These are phyloP conservation scores for Megalurothrips usitatus DNA, from an alignment of 2,888 invertebrate species.

Conservation along the genomic window DNA sequence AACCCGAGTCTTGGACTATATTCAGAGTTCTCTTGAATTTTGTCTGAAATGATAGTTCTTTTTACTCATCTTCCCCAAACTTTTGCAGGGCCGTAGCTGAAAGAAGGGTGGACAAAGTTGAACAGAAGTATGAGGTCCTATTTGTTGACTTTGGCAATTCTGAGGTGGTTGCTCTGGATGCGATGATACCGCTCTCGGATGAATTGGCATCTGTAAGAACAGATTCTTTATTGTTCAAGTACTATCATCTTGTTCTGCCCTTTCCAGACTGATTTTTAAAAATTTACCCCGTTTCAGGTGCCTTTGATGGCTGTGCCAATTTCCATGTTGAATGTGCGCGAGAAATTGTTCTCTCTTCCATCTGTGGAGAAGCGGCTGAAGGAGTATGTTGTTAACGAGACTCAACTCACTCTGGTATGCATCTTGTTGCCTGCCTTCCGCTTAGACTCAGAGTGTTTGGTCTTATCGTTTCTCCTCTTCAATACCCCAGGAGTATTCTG, in stretches of 20 bases:
- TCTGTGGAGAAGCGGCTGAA: neutral
- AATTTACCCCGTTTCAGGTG: neutral
- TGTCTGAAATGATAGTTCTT: neutral
- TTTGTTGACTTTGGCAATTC: conserved; percentile 1
- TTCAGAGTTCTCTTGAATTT: neutral
- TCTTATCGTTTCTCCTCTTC: neutral
- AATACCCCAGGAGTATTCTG: neutral
- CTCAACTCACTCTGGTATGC: neutral
- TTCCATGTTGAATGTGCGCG: neutral
- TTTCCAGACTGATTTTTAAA: neutral
- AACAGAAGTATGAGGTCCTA: neutral
- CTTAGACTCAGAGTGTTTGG: no score
- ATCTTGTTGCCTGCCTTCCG: neutral
- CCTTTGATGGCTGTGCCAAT: neutral
- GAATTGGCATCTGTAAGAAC: neutral
- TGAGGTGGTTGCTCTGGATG: neutral
- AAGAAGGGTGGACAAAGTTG: neutral
- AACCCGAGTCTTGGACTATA: neutral
- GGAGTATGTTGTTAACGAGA: neutral
- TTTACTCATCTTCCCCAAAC: neutral
- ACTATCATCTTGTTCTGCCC: neutral
- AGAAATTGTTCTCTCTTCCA: neutral
- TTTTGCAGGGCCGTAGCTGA: neutral
- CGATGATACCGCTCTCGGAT: neutral
- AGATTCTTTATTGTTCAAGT: neutral